These are phyloP conservation scores for Spialia ferax DNA, from an alignment of 2,888 invertebrate species.

Conservation along the genomic window DNA sequence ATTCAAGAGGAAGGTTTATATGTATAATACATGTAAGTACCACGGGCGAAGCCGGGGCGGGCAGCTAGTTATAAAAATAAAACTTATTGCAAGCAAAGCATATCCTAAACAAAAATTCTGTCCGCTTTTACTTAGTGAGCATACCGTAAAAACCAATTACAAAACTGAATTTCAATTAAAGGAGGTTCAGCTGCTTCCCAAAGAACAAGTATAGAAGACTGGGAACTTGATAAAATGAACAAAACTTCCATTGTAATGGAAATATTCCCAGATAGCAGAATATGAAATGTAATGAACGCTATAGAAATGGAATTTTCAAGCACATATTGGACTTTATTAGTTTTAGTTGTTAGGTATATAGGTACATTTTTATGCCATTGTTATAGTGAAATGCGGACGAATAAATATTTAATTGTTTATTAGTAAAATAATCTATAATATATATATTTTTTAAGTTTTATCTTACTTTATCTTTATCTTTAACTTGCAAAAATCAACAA, in stretches of 20 bases:
- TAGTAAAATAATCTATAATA: too few relatives aligned
- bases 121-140: not conserved
- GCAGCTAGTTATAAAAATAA: too few relatives aligned
- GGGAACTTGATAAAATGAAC: slow-evolving; percentile 4
- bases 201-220: slow-evolving; percentile 8
- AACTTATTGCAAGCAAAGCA: slow-evolving; percentile 26
- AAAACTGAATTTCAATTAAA: slow-evolving; percentile 47
- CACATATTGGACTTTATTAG: not conserved
- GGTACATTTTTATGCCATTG: not conserved
- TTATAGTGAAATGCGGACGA: too few relatives aligned
- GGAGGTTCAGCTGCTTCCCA: slow-evolving; percentile 32
- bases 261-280: slow-evolving; percentile 5
- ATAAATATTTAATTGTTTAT: not conserved
- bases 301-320: not conserved
- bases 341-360: too few relatives aligned
- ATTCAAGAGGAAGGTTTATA: too few relatives aligned
- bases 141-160: slow-evolving; percentile 34
- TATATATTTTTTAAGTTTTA: too few relatives aligned
- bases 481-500: too few relatives aligned
- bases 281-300: slow-evolving; percentile 5
- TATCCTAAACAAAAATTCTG: not conserved
- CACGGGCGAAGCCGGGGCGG: too few relatives aligned
- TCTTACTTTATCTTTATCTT: too few relatives aligned
- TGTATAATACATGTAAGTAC: too few relatives aligned
- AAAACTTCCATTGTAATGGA: slow-evolving; percentile 13